Evolutionary conservation across 1,140 invertebrate species (phyloP).

Genomic region (Ladona fulva): DNA sequence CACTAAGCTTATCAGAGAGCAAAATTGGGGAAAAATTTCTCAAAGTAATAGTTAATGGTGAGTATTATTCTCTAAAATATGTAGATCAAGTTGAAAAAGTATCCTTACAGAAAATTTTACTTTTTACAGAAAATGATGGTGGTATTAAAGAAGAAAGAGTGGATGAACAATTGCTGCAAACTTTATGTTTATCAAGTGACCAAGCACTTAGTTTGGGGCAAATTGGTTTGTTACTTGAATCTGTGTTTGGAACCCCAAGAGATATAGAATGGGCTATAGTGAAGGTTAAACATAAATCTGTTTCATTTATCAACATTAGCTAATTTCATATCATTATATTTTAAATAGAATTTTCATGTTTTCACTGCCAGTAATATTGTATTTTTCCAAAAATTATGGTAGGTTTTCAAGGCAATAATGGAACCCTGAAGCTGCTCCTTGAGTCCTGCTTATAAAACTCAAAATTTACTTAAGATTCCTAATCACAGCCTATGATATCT

Average conservation of each 20-base stretch:
- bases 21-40: conserved; percentile 48
- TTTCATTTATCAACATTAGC: not conserved
- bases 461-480: too few species aligned
- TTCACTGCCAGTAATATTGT: too few species aligned
- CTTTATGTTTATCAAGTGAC: conserved; percentile 22
- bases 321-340: too few species aligned
- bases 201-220: conserved; percentile 24
- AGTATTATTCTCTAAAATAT: conserved; percentile 15
- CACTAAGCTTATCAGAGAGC: conserved; percentile 39
- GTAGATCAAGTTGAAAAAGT: too few species aligned
- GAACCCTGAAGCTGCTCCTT: too few species aligned
- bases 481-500: too few species aligned
- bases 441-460: too few species aligned
- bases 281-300: conserved; percentile 33
- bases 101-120: too few species aligned
- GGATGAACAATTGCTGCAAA: not conserved
- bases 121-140: conserved; percentile 26
- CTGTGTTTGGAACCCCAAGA: conserved; percentile 51
- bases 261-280: conserved; percentile 68
- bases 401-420: too few species aligned
- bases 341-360: too few species aligned
- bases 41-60: conserved; percentile 37
- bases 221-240: conserved; percentile 50
- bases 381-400: too few species aligned
- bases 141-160: conserved; percentile 13